Base-by-base conservation (phyloP, 1,140 invertebrate genomes). In the Anagrus nilaparvatae region DNA sequence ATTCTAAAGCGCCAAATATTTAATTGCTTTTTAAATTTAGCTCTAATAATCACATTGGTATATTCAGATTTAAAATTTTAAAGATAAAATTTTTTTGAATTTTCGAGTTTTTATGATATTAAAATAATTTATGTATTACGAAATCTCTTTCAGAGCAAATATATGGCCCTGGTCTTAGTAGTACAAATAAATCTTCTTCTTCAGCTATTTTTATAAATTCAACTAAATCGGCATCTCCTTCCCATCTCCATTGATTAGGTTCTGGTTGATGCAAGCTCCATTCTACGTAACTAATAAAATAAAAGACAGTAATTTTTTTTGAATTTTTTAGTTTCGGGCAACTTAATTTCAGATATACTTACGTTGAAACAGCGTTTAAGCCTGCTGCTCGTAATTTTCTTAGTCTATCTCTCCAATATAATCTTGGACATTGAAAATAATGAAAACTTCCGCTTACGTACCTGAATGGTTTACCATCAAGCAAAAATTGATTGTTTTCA, bases 191-290 rank as follows among this genome's bases (percentile, higher is more conserved):
- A 46, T 78, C 85, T 58, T 86, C 79, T 50, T 87, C 77, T 42
- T 87, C 72, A 0, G 90, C 90, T 4, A 79, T 68, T 47, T 77
- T 65, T 12, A 97, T 69, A 57, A 92, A 96, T 32, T 70, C 54
- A 9, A 70, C 58, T 21, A 96, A 49, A 65, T 97, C 82, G 7
- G 77, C 74, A 37, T 89, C 81, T 1, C 81, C 87, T 21, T 71
- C 60, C 73, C 92, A 94, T 19, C 75, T 63, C 54, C 76, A 81
- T 30, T 74, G 69, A 27, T 76, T 68, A 35, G 78, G 74, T 38
- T 76, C 69, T 0, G 84, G 81, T 67, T 97, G 87, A 63, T 97
- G 93, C 34, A 79, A 70, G 51, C 84, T 90, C 93, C 93, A 97
- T 56, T 94, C 87, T 1, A 96, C 80, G 59, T 95, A 93, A 3